Evolutionary conservation across 2,797 vertebrate genomes (phyloP).

Genomic region (Anableps anableps): DNA sequence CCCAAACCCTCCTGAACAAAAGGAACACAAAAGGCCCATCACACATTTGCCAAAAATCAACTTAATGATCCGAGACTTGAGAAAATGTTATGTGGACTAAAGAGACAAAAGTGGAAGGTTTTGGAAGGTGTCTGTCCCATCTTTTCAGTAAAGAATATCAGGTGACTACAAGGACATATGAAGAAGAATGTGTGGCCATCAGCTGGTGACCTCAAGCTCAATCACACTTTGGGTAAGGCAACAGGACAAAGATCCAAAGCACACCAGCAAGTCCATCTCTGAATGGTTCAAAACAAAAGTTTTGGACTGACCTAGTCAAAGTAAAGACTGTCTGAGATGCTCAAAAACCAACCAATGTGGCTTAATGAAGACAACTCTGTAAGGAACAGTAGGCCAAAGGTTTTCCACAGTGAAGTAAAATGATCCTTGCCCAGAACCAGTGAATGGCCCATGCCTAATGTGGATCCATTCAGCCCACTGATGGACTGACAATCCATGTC

Average conservation of each 20-base stretch:
- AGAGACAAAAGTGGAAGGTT: background rate
- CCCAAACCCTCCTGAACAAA: background rate
- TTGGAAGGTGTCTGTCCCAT: background rate
- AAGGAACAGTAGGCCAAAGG: background rate
- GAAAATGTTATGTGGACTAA: background rate
- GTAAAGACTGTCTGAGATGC: background rate
- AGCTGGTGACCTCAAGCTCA: background rate
- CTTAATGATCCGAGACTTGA: background rate
- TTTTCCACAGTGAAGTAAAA: background rate
- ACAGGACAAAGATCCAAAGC: background rate
- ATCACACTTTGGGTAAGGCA: background rate
- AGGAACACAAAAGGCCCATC: background rate
- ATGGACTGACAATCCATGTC: too few relatives aligned
- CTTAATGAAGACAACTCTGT: background rate
- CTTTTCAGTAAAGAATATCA: background rate
- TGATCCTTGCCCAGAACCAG: background rate
- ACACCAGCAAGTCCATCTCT: background rate
- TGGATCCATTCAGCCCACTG: too few relatives aligned
- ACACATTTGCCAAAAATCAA: background rate
- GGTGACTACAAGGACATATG: background rate
- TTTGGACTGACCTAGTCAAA: background rate
- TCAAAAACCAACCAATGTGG: background rate
- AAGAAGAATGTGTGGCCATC: background rate
- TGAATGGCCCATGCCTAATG: too few relatives aligned
- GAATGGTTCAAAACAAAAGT: background rate